A percentile compares a stretch with the other conserved stretches of the same genome.
Conservation (phyloP, 2,113 vertebrate species). For the Pelecanus crispus region DNA sequence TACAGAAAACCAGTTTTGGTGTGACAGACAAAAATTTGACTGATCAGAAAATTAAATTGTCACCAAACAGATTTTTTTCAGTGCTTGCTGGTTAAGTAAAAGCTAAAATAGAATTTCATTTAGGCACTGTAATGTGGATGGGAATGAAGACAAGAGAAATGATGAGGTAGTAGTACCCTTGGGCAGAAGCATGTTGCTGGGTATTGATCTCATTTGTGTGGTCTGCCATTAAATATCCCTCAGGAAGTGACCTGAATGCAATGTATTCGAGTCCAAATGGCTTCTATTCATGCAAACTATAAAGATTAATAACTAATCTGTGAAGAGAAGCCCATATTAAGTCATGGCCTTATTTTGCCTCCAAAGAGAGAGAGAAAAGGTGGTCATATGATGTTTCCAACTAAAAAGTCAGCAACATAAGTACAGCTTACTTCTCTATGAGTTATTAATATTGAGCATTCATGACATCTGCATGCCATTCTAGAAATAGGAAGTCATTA, state of each 20-base stretch:
- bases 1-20: not conserved
- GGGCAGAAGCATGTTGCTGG: not conserved
- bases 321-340: not conserved
- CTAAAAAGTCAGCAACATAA: not conserved
- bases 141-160: not conserved
- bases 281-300: not conserved
- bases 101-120: not conserved
- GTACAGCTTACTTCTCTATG: not conserved
- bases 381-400: not conserved
- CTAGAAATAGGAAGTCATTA: not conserved
- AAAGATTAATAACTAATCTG: not conserved
- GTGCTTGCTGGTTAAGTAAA: not conserved
- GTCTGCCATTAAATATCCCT: not conserved
- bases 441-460: not conserved
- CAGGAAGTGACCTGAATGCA: not conserved
- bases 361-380: not conserved
- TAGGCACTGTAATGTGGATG: not conserved
- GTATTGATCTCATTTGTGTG: not conserved
- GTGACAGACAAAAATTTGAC: not conserved
- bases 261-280: not conserved
- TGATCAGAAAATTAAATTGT: not conserved
- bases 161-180: not conserved
- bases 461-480: not conserved
- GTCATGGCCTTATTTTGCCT: not conserved
- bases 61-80: not conserved